Conservation (phyloP, 2,797 vertebrate genomes). For the Semaprochilodus insignis region DNA sequence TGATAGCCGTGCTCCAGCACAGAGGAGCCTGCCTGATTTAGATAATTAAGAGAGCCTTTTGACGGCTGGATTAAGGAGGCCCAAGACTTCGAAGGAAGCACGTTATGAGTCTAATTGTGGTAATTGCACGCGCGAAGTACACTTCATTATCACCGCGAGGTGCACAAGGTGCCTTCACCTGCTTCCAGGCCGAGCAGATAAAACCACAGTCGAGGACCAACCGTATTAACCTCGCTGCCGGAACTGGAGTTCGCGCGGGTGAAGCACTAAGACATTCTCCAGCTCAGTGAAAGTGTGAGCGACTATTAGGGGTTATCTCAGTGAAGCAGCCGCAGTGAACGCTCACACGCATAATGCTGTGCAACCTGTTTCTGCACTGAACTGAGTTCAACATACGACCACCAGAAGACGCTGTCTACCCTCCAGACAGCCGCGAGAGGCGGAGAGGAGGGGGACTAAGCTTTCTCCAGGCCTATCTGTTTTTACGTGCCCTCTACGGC, state of each 20-base stretch:
- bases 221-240: background rate
- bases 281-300: background rate
- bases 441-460: background rate
- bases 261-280: background rate
- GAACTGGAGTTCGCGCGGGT: background rate
- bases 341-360: background rate
- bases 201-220: background rate
- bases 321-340: too few species aligned
- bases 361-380: background rate
- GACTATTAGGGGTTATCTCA: background rate
- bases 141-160: slow-evolving; percentile 53
- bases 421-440: slow-evolving; percentile 24
- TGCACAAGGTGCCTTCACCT: slow-evolving; percentile 59
- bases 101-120: slow-evolving; percentile 77
- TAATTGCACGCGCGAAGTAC: slow-evolving; percentile 65
- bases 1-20: slow-evolving; percentile 75
- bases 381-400: slow-evolving; percentile 49
- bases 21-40: slow-evolving; percentile 76
- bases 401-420: slow-evolving; percentile 79
- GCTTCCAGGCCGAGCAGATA: slow-evolving; percentile 37
- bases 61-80: slow-evolving; percentile 76
- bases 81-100: slow-evolving; percentile 69
- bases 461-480: background rate
- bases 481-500: background rate
- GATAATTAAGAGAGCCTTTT: slow-evolving; percentile 80